Base-by-base conservation (phyloP, 2,797 vertebrate genomes). In the Diglossa cyanea region DNA sequence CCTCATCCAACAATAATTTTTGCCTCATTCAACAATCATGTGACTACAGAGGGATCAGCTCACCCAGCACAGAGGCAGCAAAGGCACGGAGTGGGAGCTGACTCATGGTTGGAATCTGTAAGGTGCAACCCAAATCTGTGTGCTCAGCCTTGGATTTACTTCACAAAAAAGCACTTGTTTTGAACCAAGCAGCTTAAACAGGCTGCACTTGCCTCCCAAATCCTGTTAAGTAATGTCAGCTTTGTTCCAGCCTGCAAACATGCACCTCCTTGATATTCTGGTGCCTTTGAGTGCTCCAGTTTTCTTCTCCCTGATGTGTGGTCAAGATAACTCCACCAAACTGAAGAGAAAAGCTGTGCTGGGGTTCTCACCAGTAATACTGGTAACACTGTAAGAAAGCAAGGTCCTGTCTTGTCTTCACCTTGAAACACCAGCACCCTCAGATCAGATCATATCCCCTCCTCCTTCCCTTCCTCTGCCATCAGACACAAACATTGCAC, bases 401-500 rank as follows among this genome's bases (percentile, higher is more conserved):
- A 78, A 63, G 7, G 48, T 17, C 28, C 66, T 57, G 16, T 35
- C 42, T 31, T 47, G 6, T 28, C 35, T 48, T 54, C 47, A 50
- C 60, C 57, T 74, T 79, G 57, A 62, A 66, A 76, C 0, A 6
- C 1, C 63, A 86, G 60, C 3, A 58, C 30, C 26, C 61, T 58
- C n/a, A n/a, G 77, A 23, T n/a, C 14, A 51, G 68, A 48, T 39
- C 20, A 39, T 4, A 7, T 2, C 18, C 50, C 23, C 25, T 61
- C 28, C 30, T 61, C 39, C n/a, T 58, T 11, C n/a, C 19, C n/a
- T 25, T 65, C 66, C 28, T 21, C n/a, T 3, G 4, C 65, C 53
- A 33, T 7, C 2, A 0, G 8, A 66, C 7, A 30, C 5, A 50
- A 9, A 39, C 30, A 9, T 1, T 10, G 18, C 2, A 17, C 33